These are phyloP conservation scores for Prionailurus viverrinus DNA, from an alignment of 2,113 vertebrate genomes.

Conservation along the genomic window DNA sequence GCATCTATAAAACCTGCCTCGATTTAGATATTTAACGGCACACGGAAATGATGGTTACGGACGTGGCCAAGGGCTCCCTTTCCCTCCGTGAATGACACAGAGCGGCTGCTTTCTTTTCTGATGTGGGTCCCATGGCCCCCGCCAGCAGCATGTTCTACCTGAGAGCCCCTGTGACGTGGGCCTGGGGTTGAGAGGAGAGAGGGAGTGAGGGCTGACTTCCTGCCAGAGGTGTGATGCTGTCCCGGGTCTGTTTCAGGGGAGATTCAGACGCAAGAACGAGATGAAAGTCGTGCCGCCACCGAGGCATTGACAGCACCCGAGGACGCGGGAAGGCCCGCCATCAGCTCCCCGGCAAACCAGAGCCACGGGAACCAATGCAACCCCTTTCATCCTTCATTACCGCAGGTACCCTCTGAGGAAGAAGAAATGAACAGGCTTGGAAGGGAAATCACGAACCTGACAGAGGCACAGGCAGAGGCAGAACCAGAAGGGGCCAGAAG, in stretches of 20 bases:
- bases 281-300: conserved; percentile 84
- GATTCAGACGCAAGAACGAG: conserved; percentile 85
- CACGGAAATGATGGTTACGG: not conserved
- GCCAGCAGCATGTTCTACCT: not conserved
- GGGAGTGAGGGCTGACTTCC: not conserved
- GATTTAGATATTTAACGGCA: not conserved
- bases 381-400: conserved; percentile 86
- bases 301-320: conserved; percentile 82
- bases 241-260: conserved; percentile 87
- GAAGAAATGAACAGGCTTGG: conserved; percentile 85
- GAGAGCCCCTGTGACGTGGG: not conserved
- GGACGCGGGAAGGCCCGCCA: conserved; percentile 78
- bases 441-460: conserved; percentile 85
- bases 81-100: not conserved
- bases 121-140: not conserved
- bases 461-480: conserved; percentile 78
- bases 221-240: conserved; percentile 62
- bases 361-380: conserved; percentile 85
- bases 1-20: not conserved
- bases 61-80: not conserved
- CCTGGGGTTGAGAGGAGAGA: not conserved
- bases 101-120: not conserved
- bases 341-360: conserved; percentile 83
- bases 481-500: conserved; percentile 83
- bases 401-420: conserved; percentile 79